Evolutionary conservation across 2,113 vertebrate species (phyloP).

Genomic region (Tyrannus savana): DNA sequence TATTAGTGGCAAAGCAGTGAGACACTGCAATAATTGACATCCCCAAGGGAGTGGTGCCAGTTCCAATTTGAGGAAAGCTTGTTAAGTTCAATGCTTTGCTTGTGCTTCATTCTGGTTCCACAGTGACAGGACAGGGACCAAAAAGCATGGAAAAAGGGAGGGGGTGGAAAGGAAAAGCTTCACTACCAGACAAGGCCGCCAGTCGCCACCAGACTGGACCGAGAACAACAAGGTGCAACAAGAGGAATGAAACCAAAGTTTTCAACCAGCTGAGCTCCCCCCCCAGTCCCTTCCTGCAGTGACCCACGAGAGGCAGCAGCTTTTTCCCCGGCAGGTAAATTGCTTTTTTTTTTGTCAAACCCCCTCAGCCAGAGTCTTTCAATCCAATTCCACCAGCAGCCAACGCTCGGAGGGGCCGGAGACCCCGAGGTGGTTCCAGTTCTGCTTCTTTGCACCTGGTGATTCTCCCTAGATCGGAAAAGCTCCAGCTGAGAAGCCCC

Average conservation of each 20-base stretch:
- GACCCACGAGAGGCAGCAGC: background rate
- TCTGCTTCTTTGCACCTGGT: slow-evolving; percentile 95
- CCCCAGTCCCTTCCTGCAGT: slow-evolving; percentile 50
- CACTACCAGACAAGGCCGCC: slow-evolving; percentile 85
- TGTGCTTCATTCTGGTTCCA: slow-evolving; percentile 53
- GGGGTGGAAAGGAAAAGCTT: slow-evolving; percentile 82
- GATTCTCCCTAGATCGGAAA: slow-evolving; percentile 85
- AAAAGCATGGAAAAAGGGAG: slow-evolving; percentile 63
- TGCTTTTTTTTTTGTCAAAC: background rate
- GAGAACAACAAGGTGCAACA: slow-evolving; percentile 98
- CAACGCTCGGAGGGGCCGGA: background rate
- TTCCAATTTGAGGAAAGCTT: slow-evolving; percentile 47
- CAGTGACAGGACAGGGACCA: slow-evolving; percentile 67
- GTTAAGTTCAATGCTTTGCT: slow-evolving; percentile 63
- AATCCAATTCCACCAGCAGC: slow-evolving; percentile 22
- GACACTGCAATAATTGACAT: background rate
- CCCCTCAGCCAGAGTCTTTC: background rate
- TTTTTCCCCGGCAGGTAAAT: background rate
- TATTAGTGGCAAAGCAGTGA: background rate
- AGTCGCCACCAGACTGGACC: slow-evolving; percentile 82
- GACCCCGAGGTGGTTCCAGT: slow-evolving; percentile 67
- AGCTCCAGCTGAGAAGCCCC: slow-evolving; percentile 82
- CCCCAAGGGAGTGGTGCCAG: background rate
- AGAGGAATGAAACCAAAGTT: slow-evolving; percentile 81
- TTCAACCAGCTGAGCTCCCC: slow-evolving; percentile 51